These are phyloP conservation scores for Geococcyx californianus DNA, from an alignment of 2,113 vertebrate genomes.

Conservation along the genomic window DNA sequence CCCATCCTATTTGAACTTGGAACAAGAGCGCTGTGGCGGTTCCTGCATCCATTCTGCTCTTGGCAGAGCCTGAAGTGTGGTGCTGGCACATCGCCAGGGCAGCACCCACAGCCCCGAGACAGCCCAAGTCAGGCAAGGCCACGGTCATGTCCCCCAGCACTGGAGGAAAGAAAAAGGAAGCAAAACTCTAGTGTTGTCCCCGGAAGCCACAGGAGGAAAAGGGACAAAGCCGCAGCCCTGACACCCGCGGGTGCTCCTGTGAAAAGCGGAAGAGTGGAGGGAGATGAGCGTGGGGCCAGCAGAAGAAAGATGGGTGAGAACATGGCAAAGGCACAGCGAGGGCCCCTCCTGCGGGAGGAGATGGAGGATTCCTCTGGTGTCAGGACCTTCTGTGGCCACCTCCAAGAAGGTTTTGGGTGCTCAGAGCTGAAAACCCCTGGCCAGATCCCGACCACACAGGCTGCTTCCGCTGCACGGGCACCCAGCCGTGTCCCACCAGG, in stretches of 20 bases:
- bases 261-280: background rate
- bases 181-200: background rate
- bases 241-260: rapidly evolving
- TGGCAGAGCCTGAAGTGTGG: background rate
- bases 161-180: background rate
- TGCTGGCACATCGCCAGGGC: rapidly evolving
- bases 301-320: rapidly evolving
- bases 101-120: rapidly evolving
- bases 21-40: rapidly evolving
- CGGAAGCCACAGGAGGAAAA: background rate
- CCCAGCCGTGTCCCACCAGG: background rate
- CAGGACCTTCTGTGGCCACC: background rate
- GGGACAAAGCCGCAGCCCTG: background rate
- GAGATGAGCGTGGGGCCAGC: rapidly evolving
- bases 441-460: background rate
- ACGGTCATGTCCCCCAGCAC: rapidly evolving
- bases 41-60: background rate
- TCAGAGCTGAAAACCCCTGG: background rate
- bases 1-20: rapidly evolving
- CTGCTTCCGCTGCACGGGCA: rapidly evolving
- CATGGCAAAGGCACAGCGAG: rapidly evolving
- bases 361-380: too few species aligned
- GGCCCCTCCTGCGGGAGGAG: rapidly evolving
- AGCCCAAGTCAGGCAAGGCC: rapidly evolving
- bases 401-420: background rate